These are phyloP conservation scores for Chiridota heheva DNA, from an alignment of 35 echinoderm and acorn worm genomes.

Conservation along the genomic window DNA sequence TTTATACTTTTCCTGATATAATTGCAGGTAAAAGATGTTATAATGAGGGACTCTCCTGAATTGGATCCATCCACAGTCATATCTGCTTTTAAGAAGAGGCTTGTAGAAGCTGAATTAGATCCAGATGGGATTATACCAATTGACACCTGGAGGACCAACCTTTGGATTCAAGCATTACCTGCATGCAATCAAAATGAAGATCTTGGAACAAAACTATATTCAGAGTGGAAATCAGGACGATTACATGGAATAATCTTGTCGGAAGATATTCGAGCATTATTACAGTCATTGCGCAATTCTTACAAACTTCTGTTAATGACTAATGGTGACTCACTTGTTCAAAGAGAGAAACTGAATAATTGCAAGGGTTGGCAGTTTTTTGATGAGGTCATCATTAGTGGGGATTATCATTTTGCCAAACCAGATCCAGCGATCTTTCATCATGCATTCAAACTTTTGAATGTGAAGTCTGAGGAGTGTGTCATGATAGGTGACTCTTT, in stretches of 20 bases:
- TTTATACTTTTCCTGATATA: no score
- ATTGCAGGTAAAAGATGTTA: no score
- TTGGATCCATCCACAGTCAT: constrained; percentile 57
- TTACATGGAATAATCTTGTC: constrained; percentile 68
- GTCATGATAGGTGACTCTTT: constrained; percentile 90
- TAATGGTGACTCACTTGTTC: constrained; percentile 74
- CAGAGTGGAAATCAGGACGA: constrained; percentile 69
- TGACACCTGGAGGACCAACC: constrained; percentile 86
- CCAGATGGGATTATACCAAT: constrained; percentile 70
- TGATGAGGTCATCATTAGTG: constrained; percentile 90
- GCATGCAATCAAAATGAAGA: constrained; percentile 36
- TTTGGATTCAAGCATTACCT: constrained; percentile 73
- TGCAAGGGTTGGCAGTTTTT: constrained; percentile 77
- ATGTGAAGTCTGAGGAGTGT: constrained; percentile 40
- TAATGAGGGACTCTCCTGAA: no score
- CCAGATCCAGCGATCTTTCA: constrained; percentile 85
- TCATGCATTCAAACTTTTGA: constrained; percentile 64
- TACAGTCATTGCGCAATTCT: constrained; percentile 38
- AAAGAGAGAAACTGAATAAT: constrained; percentile 75
- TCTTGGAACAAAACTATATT: constrained; percentile 49
- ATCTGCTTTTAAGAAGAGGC: constrained; percentile 36
- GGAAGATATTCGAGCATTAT: constrained; percentile 56
- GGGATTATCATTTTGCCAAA: constrained; percentile 76
- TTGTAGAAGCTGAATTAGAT: constrained; percentile 48
- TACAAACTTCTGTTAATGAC: constrained; percentile 90